These are phyloP conservation scores for Drosophila parabipectinata DNA, from an alignment of 1,140 invertebrate species.

Conservation along the genomic window DNA sequence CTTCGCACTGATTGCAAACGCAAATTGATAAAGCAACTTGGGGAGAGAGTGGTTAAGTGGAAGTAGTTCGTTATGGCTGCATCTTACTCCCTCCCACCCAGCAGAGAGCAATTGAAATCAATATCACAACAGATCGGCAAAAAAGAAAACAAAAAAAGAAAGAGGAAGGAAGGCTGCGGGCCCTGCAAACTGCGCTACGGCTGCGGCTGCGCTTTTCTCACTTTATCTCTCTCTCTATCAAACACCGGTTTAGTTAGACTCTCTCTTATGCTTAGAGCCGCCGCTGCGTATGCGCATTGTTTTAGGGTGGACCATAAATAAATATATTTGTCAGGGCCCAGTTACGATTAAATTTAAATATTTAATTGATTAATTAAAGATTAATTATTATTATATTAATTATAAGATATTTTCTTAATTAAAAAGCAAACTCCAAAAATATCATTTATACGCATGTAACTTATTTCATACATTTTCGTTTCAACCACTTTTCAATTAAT, in stretches of 20 bases:
- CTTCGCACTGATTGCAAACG: conserved; percentile 62
- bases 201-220: conserved; percentile 6
- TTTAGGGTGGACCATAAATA: conserved; percentile 15
- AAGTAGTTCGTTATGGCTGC: background rate
- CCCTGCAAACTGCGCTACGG: background rate
- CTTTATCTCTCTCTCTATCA: conserved; percentile 2
- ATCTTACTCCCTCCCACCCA: background rate
- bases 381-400: background rate
- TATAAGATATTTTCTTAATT: background rate
- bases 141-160: background rate
- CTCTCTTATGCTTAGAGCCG: background rate
- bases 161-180: conserved; percentile 1
- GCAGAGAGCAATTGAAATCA: conserved; percentile 34
- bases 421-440: background rate
- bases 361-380: too few relatives aligned
- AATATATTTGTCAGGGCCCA: too few relatives aligned
- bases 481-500: background rate
- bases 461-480: background rate
- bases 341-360: background rate
- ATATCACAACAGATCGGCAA: conserved; percentile 42
- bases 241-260: conserved; percentile 10
- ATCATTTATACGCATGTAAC: background rate
- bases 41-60: background rate
- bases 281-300: conserved; percentile 40
- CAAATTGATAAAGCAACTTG: conserved; percentile 60